Conservation (phyloP, 2,797 vertebrate species). For the Malurus leucopterus region DNA sequence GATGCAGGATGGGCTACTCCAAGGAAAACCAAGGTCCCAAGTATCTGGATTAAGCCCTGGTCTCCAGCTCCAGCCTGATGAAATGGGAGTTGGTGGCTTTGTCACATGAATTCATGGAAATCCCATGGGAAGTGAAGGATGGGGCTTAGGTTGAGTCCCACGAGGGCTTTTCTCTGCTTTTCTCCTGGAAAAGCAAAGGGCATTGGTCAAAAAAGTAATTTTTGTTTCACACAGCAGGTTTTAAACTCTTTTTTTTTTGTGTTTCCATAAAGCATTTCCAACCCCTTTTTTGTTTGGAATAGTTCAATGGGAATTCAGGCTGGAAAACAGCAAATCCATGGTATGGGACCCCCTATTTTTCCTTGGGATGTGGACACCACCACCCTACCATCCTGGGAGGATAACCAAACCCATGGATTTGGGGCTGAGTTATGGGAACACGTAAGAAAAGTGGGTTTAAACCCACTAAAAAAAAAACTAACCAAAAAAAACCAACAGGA, state of each 20-base stretch:
- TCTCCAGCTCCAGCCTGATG: background rate
- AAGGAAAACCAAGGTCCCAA: background rate
- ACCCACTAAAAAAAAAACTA: no score
- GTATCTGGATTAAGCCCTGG: rapidly evolving
- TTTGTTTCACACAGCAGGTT: background rate
- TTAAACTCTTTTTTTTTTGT: background rate
- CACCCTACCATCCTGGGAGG: background rate
- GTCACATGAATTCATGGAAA: rapidly evolving
- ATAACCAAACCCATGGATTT: background rate
- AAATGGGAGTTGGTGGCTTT: background rate
- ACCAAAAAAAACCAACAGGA: background rate
- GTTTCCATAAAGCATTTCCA: background rate
- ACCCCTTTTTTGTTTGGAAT: background rate
- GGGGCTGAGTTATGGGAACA: background rate
- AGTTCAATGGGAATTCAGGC: rapidly evolving
- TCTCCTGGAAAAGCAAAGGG: background rate
- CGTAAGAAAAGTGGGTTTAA: background rate
- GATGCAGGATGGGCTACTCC: background rate
- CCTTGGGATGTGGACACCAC: background rate
- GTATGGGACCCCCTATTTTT: rapidly evolving
- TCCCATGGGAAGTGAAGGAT: rapidly evolving
- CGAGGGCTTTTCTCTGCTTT: background rate
- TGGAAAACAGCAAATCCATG: background rate
- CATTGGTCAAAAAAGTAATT: rapidly evolving
- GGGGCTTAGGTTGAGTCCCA: background rate